Base-by-base conservation (phyloP, 2,797 vertebrate species). In the Premnoplex brunnescens region DNA sequence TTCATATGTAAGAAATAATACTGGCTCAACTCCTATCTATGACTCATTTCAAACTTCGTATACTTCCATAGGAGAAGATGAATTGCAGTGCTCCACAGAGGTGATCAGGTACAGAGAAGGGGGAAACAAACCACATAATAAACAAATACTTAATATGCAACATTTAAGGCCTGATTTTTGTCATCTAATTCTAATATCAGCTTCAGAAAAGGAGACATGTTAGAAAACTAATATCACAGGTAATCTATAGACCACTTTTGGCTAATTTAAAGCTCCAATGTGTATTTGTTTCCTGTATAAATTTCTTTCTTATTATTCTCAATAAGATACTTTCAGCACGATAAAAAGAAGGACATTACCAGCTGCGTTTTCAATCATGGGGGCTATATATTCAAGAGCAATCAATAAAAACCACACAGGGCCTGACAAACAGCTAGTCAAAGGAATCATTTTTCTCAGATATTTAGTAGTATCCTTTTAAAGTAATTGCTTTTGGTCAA, bases 401-500 rank as follows among this genome's bases (percentile, higher is more conserved):
- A 99, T 99, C 99, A 99, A 99, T 99, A 98, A 98, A 98, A 98
- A 98, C 97, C 96, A 97, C 97, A 97, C 97, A 98, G 97, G 97
- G 98, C 98, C 98, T 98, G 98, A 99, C 98, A 99, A 98, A 98
- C 98, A 98, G 97, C 98, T 98, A 98, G 98, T 98, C 98, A 98
- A 98, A 98, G 96, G 98, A 98, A 98, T 98, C 97, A 98, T 98
- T 98, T 99, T 98, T 98, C 97, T 99, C 98, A 98, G 98, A 99
- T 99, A 99, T 98, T 98, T 98, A 99, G 98, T 98, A 98, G 97
- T 98, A 98, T 98, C 98, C 98, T 99, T 99, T 99, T 98, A 99
- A 99, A 99, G 98, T 98, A 98, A 99, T 99, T 99, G 98, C 98
- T 98, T 99, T 98, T 98, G 98, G 98, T 98, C 98, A 99, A 97